A percentile compares a stretch with the other conserved stretches of the same genome.
These are phyloP conservation scores for Oreochromis mossambicus DNA, from an alignment of 2,797 vertebrate species.

Conservation along the genomic window DNA sequence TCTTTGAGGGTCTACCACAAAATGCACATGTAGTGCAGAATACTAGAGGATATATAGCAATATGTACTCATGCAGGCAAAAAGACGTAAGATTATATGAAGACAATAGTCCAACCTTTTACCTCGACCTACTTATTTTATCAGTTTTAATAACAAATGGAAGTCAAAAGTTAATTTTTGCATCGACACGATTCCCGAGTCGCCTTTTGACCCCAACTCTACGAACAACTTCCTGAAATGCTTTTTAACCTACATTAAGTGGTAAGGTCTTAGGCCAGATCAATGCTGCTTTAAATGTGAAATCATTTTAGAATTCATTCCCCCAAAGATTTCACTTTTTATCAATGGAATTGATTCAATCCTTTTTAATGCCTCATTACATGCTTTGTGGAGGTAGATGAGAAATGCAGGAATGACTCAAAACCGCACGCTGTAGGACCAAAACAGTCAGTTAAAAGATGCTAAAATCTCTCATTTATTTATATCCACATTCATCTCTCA, in stretches of 20 bases:
- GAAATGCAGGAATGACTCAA: neutral
- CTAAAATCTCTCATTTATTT: neutral
- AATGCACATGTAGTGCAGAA: neutral
- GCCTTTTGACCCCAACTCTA: neutral
- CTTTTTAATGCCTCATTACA: neutral
- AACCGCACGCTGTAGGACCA: neutral
- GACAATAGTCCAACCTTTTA: neutral
- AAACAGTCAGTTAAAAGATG: neutral
- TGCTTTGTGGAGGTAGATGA: neutral
- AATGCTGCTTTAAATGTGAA: neutral
- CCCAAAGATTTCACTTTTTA: neutral
- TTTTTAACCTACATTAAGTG: neutral
- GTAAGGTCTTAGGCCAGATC: neutral
- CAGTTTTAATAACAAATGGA: neutral
- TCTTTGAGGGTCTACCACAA: neutral
- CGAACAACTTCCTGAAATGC: neutral
- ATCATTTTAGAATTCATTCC: neutral
- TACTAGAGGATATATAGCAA: neutral
- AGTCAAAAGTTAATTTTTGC: neutral
- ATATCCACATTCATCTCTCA: neutral
- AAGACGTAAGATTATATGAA: neutral
- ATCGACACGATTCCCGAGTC: neutral
- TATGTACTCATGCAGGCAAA: neutral
- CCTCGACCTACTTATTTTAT: neutral
- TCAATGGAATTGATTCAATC: neutral